Conservation (phyloP, 2,888 invertebrate genomes). For the Leptinotarsa peninsularis region DNA sequence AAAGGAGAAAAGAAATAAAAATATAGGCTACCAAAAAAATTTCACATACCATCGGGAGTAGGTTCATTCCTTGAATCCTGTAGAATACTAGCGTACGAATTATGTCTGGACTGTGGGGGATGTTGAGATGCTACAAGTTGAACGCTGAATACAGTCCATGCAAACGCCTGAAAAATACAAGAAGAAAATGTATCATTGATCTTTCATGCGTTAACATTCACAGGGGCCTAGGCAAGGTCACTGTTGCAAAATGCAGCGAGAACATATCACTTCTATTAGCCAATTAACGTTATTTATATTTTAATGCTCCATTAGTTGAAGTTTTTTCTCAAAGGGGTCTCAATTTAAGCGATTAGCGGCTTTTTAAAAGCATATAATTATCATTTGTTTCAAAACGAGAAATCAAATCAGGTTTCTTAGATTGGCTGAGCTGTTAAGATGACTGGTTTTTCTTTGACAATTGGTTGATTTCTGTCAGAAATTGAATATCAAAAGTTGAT, state of each 20-base stretch:
- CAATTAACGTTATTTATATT: slow-evolving; percentile 17
- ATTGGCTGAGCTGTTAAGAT: too few relatives aligned
- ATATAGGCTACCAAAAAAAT: background rate
- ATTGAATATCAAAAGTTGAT: too few relatives aligned
- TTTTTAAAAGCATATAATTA: background rate
- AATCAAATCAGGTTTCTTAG: background rate
- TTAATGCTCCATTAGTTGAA: background rate
- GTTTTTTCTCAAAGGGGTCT: background rate
- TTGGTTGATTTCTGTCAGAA: too few relatives aligned
- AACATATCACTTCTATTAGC: slow-evolving; percentile 29
- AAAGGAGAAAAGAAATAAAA: background rate
- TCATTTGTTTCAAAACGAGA: background rate
- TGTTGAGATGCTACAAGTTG: slow-evolving; percentile 37
- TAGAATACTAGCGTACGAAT: slow-evolving; percentile 60
- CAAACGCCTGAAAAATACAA: slow-evolving; percentile 45
- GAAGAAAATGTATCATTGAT: background rate
- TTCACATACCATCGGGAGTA: slow-evolving; percentile 58
- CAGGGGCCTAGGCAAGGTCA: slow-evolving; percentile 35
- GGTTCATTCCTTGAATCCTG: slow-evolving; percentile 64
- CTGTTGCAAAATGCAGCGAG: slow-evolving; percentile 27
- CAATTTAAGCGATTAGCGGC: background rate
- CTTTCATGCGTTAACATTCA: slow-evolving; percentile 23
- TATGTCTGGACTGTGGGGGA: slow-evolving; percentile 47
- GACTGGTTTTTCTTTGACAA: too few relatives aligned
- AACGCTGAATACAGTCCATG: slow-evolving; percentile 38